Evolutionary conservation across 2,888 invertebrate genomes (phyloP), one percentile per base, ranked within the genome.

Genomic region (Monoplex corrugatus): DNA sequence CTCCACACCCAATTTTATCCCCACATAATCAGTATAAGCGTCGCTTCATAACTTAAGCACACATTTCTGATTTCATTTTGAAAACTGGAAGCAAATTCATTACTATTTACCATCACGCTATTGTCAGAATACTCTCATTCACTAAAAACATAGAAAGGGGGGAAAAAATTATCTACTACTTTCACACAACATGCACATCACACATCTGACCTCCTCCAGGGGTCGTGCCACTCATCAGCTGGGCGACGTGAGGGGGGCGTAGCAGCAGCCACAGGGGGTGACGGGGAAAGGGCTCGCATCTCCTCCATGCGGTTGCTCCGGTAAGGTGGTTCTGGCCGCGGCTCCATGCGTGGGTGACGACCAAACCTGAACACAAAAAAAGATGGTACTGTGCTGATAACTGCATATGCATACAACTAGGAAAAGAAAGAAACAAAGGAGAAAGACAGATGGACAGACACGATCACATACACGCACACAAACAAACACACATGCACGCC

Each of bases 221-320:
- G 99, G 96, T 99, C 99, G 80, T 98, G 98, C 98, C 99, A 99
- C 94, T 98, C 98, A 95, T 99, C 98, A 38, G 94, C 94, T 78
- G 91, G 90, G 43, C 90, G 75, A 32, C 91, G 89, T 16, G 83
- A 19, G 50, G 32, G 87, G 82, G 90, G 80, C 23, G 85, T 35
- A 28, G 87, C 86, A 8, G 84, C 57, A 13, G 84, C 13, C 13
- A 28, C 44, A 35, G 75, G 85, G 35, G 89, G 87, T 6, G 89
- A 88, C 16, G 87, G 80, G 0, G 87, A 80, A 28, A 63, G 57
- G 57, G 80, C 85, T 0, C 78, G 82, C 86, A 43, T 89, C 13
- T 83, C 88, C 44, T 82, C 80, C 83, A 88, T 83, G 13, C 88
- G 87, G 32, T 89, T 83, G 44, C 89, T 88, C 32, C 90, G 83